Conservation (phyloP, 2,113 vertebrate genomes). For the Ptyas mucosa region DNA sequence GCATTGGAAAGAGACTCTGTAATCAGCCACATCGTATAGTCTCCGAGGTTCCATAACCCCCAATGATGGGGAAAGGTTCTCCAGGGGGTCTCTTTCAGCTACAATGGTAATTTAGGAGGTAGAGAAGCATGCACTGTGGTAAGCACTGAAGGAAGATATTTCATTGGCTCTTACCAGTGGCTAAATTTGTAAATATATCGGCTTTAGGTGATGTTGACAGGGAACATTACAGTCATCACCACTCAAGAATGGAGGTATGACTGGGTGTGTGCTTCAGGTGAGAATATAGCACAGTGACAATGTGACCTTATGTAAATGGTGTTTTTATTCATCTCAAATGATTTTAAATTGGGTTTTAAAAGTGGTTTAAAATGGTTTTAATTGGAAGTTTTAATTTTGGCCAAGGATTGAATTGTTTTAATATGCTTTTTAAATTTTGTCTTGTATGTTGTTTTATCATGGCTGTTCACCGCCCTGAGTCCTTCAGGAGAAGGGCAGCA, state of each 20-base stretch:
- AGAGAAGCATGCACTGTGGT: not conserved
- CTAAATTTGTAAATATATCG: not conserved
- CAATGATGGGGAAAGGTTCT: not conserved
- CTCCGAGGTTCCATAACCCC: not conserved
- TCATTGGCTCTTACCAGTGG: not conserved
- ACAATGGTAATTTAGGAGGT: not conserved
- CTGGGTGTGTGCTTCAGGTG: not conserved
- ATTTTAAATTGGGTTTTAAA: too few species aligned
- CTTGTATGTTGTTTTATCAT: too few species aligned
- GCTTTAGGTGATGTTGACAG: too few species aligned
- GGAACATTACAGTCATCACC: not conserved
- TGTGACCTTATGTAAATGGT: not conserved
- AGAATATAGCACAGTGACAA: not conserved
- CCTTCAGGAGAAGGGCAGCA: too few species aligned
- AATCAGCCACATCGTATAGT: not conserved
- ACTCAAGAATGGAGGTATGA: not conserved
- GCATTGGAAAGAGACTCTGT: too few species aligned
- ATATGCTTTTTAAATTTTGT: too few species aligned
- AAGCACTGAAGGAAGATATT: not conserved
- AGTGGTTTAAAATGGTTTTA: too few species aligned
- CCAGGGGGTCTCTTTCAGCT: not conserved
- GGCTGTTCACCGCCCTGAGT: too few species aligned
- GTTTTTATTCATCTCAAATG: too few species aligned
- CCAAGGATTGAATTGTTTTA: too few species aligned
- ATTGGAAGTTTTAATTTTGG: too few species aligned